phyloP scores from a whole-genome alignment of 53 echinoderm and acorn worm genomes.

The Glandiceps talaboti region DNA sequence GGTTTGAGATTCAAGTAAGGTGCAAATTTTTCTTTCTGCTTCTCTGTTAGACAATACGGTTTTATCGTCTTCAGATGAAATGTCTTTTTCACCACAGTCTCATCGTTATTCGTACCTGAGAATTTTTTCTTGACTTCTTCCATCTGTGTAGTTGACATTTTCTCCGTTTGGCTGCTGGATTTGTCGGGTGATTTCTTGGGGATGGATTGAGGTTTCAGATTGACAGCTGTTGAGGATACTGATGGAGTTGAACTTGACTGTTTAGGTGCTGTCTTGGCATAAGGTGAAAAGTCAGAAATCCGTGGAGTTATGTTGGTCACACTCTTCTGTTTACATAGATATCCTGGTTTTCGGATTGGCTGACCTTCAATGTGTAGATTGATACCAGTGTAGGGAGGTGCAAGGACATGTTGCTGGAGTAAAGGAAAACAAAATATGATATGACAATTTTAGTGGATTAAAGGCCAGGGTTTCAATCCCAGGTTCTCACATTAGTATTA shows the following conservation, averaged over 20 bases:
- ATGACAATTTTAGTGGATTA: too few relatives aligned
- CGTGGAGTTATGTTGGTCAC: conserved; percentile 46
- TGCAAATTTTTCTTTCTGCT: not conserved
- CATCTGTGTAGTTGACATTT: conserved; percentile 40
- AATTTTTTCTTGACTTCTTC: conserved; percentile 86
- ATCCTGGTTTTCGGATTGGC: conserved; percentile 46
- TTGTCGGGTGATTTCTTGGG: not conserved
- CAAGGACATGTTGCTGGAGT: conserved; percentile 43
- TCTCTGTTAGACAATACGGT: conserved; percentile 2
- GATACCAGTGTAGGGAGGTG: conserved; percentile 75
- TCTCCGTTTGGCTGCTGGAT: not conserved
- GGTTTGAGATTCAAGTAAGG: not conserved
- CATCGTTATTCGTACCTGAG: conserved; percentile 62
- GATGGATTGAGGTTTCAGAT: not conserved
- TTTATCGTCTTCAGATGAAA: not conserved
- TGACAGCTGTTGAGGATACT: not conserved
- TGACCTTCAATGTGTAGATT: conserved; percentile 55
- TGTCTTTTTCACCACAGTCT: not conserved
- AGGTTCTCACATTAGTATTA: too few relatives aligned
- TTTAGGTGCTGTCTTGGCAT: conserved; percentile 11
- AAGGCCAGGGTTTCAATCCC: too few relatives aligned
- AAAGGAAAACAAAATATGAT: not conserved
- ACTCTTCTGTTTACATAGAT: conserved; percentile 60
- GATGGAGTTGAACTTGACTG: not conserved
- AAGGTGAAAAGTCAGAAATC: conserved; percentile 3